A percentile compares a stretch with the other conserved stretches of the same genome.
These are phyloP conservation scores for Anguilla rostrata DNA, from an alignment of 2,113 vertebrate species.

Conservation along the genomic window DNA sequence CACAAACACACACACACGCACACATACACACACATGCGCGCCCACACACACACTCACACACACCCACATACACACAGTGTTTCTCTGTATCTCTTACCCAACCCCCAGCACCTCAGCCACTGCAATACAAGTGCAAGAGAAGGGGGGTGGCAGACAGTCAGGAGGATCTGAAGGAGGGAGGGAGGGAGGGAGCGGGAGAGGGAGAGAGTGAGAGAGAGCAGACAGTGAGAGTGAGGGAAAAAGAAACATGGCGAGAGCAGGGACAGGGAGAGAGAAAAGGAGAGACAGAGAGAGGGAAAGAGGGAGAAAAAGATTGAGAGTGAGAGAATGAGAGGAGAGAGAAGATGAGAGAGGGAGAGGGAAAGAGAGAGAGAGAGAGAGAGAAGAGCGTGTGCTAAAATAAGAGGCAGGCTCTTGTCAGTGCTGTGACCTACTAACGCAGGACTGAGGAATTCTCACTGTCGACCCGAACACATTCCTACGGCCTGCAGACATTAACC, in stretches of 20 bases:
- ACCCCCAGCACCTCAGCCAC: conserved; percentile 50
- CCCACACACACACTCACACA: conserved; percentile 12
- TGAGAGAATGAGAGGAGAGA: neutral
- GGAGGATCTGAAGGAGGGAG: conserved; percentile 43
- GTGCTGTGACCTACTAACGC: conserved; percentile 56
- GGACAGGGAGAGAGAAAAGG: neutral
- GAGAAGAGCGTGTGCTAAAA: conserved; percentile 47
- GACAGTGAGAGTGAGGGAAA: conserved; percentile 17
- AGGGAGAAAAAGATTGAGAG: conserved; percentile 19
- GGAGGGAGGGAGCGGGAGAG: conserved; percentile 16
- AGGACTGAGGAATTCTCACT: conserved; percentile 63
- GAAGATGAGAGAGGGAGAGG: conserved; percentile 19
- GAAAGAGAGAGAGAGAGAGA: conserved; percentile 43
- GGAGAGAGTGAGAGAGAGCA: conserved; percentile 30
- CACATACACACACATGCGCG: neutral
- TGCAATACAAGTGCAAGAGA: conserved; percentile 50
- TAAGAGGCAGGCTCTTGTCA: conserved; percentile 61
- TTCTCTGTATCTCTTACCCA: conserved; percentile 40
- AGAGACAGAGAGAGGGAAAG: neutral
- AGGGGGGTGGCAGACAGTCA: conserved; percentile 28
- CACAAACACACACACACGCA: conserved; percentile 8
- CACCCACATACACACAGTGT: conserved; percentile 28
- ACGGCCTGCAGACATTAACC: conserved; percentile 58
- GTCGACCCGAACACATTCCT: conserved; percentile 64
- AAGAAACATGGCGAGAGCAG: neutral